Conservation (phyloP, 2,888 invertebrate species). For the Eristalis tenax region DNA sequence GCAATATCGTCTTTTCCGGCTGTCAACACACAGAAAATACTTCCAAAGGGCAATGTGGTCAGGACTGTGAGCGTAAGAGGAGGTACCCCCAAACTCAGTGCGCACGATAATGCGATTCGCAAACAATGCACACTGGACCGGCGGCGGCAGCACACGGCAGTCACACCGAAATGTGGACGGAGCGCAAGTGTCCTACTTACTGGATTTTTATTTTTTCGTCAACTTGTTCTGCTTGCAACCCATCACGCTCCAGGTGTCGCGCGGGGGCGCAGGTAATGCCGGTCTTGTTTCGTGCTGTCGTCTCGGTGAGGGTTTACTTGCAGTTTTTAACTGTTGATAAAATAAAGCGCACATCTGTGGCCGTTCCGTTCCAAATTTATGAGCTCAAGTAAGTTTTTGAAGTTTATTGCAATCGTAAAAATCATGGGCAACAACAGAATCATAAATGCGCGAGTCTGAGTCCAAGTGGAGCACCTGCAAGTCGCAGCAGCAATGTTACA, state of each 20-base stretch:
- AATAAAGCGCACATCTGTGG: constrained; percentile 69
- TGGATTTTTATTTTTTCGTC: not conserved
- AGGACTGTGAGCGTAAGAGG: not conserved
- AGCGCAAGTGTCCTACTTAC: not conserved
- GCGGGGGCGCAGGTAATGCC: not conserved
- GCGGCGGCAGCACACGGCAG: not conserved
- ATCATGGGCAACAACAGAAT: constrained; percentile 59
- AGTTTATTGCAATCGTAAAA: constrained; percentile 67
- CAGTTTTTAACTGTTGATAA: constrained; percentile 66
- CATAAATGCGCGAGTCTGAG: constrained; percentile 47
- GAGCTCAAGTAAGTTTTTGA: constrained; percentile 67
- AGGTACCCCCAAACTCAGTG: not conserved
- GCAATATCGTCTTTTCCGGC: not conserved
- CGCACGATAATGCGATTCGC: not conserved
- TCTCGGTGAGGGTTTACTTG: not conserved
- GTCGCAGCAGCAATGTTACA: constrained; percentile 37
- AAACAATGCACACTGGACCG: not conserved
- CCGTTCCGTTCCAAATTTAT: constrained; percentile 61
- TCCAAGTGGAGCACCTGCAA: constrained; percentile 42
- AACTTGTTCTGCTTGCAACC: not conserved
- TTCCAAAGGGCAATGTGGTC: not conserved
- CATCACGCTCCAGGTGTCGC: not conserved
- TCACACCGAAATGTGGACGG: not conserved
- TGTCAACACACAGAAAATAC: not conserved
- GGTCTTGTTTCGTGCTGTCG: not conserved